Conservation (phyloP, 2,797 vertebrate species). For the Morelia viridis region DNA sequence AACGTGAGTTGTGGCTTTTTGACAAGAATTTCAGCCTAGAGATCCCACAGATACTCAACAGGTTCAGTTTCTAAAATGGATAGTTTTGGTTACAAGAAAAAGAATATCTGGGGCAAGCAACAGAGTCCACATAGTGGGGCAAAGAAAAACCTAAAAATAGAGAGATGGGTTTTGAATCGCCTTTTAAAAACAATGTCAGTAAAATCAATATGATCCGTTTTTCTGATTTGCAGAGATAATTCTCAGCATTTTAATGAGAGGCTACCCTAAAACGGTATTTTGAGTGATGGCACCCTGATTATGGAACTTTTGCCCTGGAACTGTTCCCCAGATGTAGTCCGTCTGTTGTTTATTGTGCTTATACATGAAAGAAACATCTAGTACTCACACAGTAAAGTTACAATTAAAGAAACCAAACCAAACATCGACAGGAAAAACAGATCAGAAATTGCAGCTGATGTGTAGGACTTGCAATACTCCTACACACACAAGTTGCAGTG, state of each 20-base stretch:
- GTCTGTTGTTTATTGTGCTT: neutral
- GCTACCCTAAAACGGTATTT: neutral
- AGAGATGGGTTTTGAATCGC: neutral
- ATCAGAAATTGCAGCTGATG: neutral
- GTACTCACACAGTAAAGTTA: neutral
- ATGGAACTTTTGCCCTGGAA: neutral
- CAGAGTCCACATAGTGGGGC: neutral
- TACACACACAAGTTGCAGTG: neutral
- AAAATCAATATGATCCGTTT: neutral
- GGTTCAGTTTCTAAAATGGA: neutral
- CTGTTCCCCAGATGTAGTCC: neutral
- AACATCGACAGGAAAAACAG: neutral
- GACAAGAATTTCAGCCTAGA: constrained; percentile 34
- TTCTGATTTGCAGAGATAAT: neutral
- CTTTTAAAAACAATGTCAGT: neutral
- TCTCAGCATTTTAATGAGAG: neutral
- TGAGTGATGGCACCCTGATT: neutral
- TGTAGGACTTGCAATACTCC: neutral
- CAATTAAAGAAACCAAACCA: neutral
- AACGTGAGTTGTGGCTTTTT: constrained; percentile 44
- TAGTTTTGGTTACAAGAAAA: neutral
- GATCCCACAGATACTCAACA: neutral
- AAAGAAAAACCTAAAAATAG: neutral
- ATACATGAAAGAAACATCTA: neutral
- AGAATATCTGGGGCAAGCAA: neutral